Conservation (phyloP, 1,140 invertebrate species). For the Littorina saxatilis region DNA sequence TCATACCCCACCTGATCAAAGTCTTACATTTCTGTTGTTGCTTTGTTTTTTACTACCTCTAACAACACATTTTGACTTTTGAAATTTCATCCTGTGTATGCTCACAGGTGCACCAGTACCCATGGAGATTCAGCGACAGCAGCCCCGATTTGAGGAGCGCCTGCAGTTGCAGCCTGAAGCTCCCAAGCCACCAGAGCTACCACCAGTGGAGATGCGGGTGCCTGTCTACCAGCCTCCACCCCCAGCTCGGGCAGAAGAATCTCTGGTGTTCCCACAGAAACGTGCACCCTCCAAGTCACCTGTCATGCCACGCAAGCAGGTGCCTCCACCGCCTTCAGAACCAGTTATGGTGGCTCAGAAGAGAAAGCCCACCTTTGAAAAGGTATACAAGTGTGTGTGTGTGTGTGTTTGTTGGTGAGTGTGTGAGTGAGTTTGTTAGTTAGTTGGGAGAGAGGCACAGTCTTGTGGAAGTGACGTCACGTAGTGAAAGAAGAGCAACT, state of each 20-base stretch:
- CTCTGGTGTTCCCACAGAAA: slow-evolving; percentile 14
- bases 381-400: slow-evolving; percentile 42
- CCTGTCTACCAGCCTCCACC: slow-evolving; percentile 45
- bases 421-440: too few species aligned
- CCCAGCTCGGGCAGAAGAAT: slow-evolving; percentile 35
- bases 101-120: slow-evolving; percentile 25
- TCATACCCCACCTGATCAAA: too few species aligned
- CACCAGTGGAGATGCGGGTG: slow-evolving; percentile 29
- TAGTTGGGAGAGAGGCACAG: too few species aligned
- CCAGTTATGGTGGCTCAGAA: slow-evolving; percentile 44
- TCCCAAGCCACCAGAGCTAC: slow-evolving; percentile 11
- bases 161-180: slow-evolving; percentile 9
- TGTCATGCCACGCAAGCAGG: slow-evolving; percentile 13
- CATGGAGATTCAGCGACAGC: slow-evolving; percentile 27
- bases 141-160: slow-evolving; percentile 10
- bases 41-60: too few species aligned
- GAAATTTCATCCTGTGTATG: too few species aligned
- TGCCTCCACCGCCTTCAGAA: background rate
- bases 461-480: too few species aligned
- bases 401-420: too few species aligned
- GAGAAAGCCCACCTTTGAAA: slow-evolving; percentile 61
- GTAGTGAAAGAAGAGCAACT: too few species aligned
- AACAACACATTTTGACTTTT: too few species aligned
- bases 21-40: too few species aligned
- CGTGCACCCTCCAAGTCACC: slow-evolving; percentile 21